phyloP scores from a whole-genome alignment of 2,888 invertebrate genomes.

The Pomacea canaliculata region DNA sequence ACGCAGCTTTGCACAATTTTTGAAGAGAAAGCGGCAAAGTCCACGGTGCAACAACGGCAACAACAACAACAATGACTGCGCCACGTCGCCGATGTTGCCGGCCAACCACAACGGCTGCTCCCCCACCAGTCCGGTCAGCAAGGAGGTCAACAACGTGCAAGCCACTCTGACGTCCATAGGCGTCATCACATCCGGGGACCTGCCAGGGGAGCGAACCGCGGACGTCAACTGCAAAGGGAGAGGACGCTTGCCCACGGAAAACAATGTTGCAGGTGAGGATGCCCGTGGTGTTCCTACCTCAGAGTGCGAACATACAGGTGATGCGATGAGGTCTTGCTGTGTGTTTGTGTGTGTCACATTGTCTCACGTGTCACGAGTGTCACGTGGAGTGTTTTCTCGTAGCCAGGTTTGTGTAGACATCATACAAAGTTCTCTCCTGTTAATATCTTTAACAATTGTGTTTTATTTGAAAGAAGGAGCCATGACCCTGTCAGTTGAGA shows the following conservation, averaged over 20 bases:
- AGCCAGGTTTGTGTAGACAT: too few species aligned
- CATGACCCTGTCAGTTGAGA: too few species aligned
- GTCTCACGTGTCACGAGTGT: neutral
- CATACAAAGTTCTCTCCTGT: too few species aligned
- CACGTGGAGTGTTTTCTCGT: neutral
- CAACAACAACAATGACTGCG: slow-evolving; percentile 56
- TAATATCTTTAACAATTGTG: too few species aligned
- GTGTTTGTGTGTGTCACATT: neutral
- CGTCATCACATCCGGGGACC: slow-evolving; percentile 2
- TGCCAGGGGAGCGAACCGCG: slow-evolving; percentile 1
- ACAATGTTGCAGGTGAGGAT: slow-evolving; percentile 17
- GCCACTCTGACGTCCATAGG: slow-evolving; percentile 2
- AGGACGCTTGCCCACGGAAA: slow-evolving; percentile 1
- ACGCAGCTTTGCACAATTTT: slow-evolving; percentile 59
- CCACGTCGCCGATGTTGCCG: slow-evolving; percentile 43
- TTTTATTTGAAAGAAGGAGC: too few species aligned
- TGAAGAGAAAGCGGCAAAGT: slow-evolving; percentile 51
- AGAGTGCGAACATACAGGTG: too few species aligned
- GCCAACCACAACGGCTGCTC: slow-evolving; percentile 45
- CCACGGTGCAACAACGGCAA: slow-evolving; percentile 33
- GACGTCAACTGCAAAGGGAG: slow-evolving; percentile 20
- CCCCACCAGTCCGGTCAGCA: slow-evolving; percentile 33
- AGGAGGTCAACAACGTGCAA: slow-evolving; percentile 23
- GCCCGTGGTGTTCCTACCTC: neutral
- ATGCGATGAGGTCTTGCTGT: neutral